Evolutionary conservation across 1,140 invertebrate species (phyloP), one percentile per base, ranked within the genome.

Genomic region (Cryptotermes secundus): DNA sequence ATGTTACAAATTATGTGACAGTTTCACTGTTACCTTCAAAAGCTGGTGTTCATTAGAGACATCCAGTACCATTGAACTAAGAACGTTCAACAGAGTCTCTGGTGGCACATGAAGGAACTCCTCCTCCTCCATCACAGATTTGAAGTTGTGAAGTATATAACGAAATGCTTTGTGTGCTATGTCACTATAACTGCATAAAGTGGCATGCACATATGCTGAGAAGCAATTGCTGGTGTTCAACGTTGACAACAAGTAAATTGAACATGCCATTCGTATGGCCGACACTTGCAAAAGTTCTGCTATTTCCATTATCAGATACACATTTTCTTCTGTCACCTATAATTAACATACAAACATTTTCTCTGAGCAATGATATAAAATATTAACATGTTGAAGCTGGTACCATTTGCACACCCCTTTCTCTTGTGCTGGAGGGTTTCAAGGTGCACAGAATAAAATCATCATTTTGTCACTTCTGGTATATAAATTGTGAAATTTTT

Each of bases 31-130:
- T 85, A 88, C 88, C 83, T 88, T 86, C 34, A 88, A 82, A 35
- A 88, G 86, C 36, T 88, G 86, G 72, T 86, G 87, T 85, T 88
- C 87, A 80, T 87, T 86, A 84, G 87, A 83, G 85, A 86, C 87
- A 83, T 87, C 87, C 34, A 88, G 85, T 36, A 87, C 86, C 4
- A 85, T 86, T 26, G 87, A 86, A 34, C 87, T 86, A 10, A 88
- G 85, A 84, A 88, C 87, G 19, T 80, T 82, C 10, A 81, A 45
- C 22, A 92, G 87, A 83, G 92, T 89, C 84, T 91, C 91, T 16
- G 91, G 88, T 34, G 91, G 90, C 42, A 93, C 86, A 34, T 91
- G 87, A 59, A 92, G 87, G 87, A 92, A 93, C 86, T 93, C 92
- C 85, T 92, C 92, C 85, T 90, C 91, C 82, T 91, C 88, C 86